Percentiles rank a stretch among this genome's conserved stretches.
phyloP scores from a whole-genome alignment of 2,888 invertebrate genomes.

The Dermolepida albohirtum region DNA sequence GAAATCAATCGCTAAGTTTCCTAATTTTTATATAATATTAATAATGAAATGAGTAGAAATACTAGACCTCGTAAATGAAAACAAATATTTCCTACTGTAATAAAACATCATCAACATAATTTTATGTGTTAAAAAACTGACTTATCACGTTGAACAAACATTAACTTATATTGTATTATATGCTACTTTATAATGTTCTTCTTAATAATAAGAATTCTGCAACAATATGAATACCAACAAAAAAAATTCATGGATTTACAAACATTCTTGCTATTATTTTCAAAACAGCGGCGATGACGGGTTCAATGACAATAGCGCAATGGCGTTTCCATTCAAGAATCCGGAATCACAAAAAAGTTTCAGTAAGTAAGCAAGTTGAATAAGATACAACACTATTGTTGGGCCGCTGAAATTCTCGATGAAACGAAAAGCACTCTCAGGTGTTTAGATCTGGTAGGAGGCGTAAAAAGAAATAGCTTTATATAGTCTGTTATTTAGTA shows the following conservation, averaged over 20 bases:
- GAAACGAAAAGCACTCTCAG: slow-evolving; percentile 54
- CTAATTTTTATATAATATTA: no score
- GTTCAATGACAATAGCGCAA: slow-evolving; percentile 51
- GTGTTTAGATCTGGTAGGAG: slow-evolving; percentile 59
- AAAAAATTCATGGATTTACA: no score
- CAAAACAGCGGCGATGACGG: slow-evolving; percentile 45
- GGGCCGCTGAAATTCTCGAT: slow-evolving; percentile 50
- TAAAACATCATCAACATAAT: no score
- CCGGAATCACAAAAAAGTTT: slow-evolving; percentile 46
- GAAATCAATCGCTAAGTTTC: no score
- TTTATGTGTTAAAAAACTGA: no score
- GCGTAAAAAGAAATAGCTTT: slow-evolving; percentile 63
- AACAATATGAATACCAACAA: no score
- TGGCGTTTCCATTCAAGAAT: slow-evolving; percentile 48
- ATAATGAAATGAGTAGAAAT: no score
- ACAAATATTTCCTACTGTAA: no score
- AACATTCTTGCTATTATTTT: slow-evolving; percentile 13
- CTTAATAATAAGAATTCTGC: no score
- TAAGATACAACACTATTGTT: slow-evolving; percentile 9
- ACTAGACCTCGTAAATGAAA: no score
- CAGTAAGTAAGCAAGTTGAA: slow-evolving; percentile 19
- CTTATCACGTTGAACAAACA: no score
- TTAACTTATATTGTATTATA: no score
- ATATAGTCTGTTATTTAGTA: slow-evolving; percentile 61
- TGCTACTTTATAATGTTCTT: not conserved